phyloP scores from a whole-genome alignment of 37 sponge, comb jelly and placozoan species.

The Oopsacas minuta region DNA sequence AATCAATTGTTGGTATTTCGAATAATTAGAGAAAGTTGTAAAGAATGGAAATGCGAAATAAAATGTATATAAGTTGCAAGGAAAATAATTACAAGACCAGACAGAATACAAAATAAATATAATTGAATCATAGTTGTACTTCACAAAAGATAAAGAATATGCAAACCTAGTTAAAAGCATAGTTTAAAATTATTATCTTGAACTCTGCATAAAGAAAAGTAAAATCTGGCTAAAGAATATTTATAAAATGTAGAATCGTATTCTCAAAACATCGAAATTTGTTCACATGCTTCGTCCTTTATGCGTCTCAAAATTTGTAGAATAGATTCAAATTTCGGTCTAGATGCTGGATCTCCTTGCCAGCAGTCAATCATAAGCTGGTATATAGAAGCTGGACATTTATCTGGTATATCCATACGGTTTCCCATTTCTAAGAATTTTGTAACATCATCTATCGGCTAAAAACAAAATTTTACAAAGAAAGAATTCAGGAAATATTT shows the following conservation, averaged over 20 bases:
- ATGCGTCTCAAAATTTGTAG: neutral
- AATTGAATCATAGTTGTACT: neutral
- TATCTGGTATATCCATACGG: conserved; percentile 81
- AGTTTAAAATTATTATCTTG: neutral
- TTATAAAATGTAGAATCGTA: neutral
- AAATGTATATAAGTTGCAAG: neutral
- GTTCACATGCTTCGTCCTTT: neutral
- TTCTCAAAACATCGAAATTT: neutral
- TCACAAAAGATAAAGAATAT: neutral
- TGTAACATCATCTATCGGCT: conserved; percentile 56
- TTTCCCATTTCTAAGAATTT: conserved; percentile 62
- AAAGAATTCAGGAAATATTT: too few species aligned
- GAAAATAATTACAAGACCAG: neutral
- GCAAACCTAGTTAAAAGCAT: neutral
- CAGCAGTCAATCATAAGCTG: conserved; percentile 73
- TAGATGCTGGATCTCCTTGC: conserved; percentile 38
- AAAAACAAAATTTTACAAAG: too few species aligned
- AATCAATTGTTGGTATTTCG: too few species aligned
- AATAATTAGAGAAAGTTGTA: too few species aligned
- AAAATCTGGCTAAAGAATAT: too few species aligned
- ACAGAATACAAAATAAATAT: neutral
- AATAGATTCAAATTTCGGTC: conserved; percentile 53
- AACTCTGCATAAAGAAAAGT: too few species aligned
- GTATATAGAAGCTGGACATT: conserved; percentile 68
- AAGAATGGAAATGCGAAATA: too few species aligned